Conservation (phyloP, 2,113 vertebrate species). For the Gymnorhina tibicen region DNA sequence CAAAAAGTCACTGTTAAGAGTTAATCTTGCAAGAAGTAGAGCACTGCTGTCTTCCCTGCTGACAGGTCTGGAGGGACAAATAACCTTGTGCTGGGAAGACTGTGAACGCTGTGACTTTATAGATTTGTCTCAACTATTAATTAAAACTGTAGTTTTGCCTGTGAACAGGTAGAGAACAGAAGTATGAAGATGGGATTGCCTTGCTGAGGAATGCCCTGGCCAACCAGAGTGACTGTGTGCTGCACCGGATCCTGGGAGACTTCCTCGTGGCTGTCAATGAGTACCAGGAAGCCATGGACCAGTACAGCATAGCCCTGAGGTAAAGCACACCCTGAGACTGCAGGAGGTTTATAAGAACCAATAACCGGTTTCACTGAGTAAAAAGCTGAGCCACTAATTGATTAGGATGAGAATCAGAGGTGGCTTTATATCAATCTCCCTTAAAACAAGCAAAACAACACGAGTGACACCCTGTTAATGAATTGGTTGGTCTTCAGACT, state of each 20-base stretch:
- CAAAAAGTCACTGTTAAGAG: not conserved
- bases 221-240: constrained; percentile 95
- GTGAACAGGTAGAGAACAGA: constrained; percentile 88
- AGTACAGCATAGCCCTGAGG: constrained; percentile 98
- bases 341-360: fast-evolving
- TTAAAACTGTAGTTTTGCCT: not conserved
- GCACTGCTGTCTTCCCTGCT: fast-evolving
- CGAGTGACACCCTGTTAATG: not conserved
- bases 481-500: not conserved
- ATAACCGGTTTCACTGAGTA: not conserved
- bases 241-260: constrained; percentile 96
- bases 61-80: not conserved
- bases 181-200: constrained; percentile 93
- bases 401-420: not conserved
- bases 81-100: not conserved
- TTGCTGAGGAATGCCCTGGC: constrained; percentile 90
- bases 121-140: not conserved
- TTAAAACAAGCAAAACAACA: not conserved
- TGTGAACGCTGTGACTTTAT: not conserved
- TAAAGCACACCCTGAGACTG: constrained; percentile 24
- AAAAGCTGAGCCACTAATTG: not conserved
- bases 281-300: constrained; percentile 98
- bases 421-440: not conserved
- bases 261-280: constrained; percentile 96
- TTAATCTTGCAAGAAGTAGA: not conserved